Evolutionary conservation across 2,888 invertebrate species (phyloP).

Genomic region (Acrobasis suavella): DNA sequence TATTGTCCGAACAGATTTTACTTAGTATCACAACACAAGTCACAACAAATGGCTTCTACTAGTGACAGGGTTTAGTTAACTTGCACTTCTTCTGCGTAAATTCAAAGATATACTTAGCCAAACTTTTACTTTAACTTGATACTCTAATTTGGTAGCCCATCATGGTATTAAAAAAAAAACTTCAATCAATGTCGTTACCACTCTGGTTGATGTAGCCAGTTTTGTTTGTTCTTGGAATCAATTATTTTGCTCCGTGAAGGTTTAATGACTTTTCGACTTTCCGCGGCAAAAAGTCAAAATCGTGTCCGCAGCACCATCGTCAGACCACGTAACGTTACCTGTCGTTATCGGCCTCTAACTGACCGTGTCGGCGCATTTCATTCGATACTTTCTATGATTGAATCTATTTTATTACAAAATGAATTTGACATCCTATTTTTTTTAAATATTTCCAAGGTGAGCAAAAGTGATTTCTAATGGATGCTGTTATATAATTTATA

Average conservation of each 20-base stretch:
- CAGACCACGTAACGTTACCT: constrained; percentile 18
- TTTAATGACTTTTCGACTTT: constrained; percentile 53
- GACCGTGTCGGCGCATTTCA: constrained; percentile 13
- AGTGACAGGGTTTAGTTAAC: too few relatives aligned
- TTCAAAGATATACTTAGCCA: too few relatives aligned
- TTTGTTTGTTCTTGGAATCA: constrained; percentile 57
- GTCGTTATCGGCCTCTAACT: constrained; percentile 9
- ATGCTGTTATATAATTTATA: too few relatives aligned
- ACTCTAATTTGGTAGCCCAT: constrained; percentile 33
- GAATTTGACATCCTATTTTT: too few relatives aligned
- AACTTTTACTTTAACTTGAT: background rate
- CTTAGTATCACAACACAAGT: too few relatives aligned
- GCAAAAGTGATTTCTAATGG: too few relatives aligned
- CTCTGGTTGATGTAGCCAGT: constrained; percentile 41
- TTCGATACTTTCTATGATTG: constrained; percentile 3
- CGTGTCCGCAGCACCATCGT: constrained; percentile 45
- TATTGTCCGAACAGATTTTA: too few relatives aligned
- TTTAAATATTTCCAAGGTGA: too few relatives aligned
- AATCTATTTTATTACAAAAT: background rate
- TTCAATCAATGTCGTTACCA: constrained; percentile 24
- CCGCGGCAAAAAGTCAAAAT: constrained; percentile 45
- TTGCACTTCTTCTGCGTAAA: too few relatives aligned
- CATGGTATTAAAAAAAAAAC: background rate
- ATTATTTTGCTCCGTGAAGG: constrained; percentile 47
- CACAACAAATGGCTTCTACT: too few relatives aligned